phyloP scores from a whole-genome alignment of 2,888 invertebrate species.

The Clivina fossor region DNA sequence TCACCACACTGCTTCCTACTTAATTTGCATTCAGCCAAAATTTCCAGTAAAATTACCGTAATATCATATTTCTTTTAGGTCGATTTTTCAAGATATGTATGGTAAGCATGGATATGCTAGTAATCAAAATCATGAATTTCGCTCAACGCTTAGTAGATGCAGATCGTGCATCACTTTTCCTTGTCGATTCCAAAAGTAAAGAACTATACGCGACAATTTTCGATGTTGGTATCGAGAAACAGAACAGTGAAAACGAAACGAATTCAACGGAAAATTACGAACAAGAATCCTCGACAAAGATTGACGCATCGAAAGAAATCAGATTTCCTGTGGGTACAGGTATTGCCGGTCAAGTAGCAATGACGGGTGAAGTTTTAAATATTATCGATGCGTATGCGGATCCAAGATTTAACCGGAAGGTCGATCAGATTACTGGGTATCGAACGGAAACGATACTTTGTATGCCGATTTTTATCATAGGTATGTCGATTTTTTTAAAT shows the following conservation, averaged over 20 bases:
- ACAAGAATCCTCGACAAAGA: constrained; percentile 41
- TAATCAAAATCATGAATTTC: constrained; percentile 81
- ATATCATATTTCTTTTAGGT: too few species aligned
- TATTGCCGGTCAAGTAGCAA: constrained; percentile 68
- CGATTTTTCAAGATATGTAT: constrained; percentile 88
- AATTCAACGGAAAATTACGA: constrained; percentile 28
- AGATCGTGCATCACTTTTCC: constrained; percentile 80
- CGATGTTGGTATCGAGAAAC: constrained; percentile 61
- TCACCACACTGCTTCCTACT: too few species aligned
- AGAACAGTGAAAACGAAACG: constrained; percentile 42
- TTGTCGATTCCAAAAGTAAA: constrained; percentile 71
- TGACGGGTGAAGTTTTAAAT: constrained; percentile 77
- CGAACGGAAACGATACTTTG: constrained; percentile 76
- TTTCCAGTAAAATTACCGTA: too few species aligned
- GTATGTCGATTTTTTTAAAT: too few species aligned
- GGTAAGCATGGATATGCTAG: constrained; percentile 78
- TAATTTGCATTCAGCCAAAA: too few species aligned
- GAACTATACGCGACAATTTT: constrained; percentile 83
- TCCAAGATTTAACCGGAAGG: constrained; percentile 70
- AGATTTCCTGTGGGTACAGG: constrained; percentile 76
- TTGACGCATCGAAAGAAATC: constrained; percentile 57
- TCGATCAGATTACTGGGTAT: constrained; percentile 67
- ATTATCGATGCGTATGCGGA: constrained; percentile 83
- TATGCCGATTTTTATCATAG: constrained; percentile 83
- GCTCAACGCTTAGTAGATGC: constrained; percentile 80